Conservation (phyloP, 1,140 invertebrate genomes). For the Lepidotrigona ventralis region DNA sequence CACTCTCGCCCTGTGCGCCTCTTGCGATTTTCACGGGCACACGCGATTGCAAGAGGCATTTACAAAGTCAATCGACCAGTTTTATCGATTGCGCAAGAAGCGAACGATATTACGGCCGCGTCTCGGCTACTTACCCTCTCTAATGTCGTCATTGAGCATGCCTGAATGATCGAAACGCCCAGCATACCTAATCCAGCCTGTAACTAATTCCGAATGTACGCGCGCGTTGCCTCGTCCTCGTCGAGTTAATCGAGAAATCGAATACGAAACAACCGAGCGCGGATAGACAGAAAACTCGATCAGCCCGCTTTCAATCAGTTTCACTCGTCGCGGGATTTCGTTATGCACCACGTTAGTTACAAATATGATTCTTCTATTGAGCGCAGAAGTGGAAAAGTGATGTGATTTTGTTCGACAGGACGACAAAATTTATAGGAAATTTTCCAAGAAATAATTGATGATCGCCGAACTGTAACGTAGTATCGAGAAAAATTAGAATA, state of each 20-base stretch:
- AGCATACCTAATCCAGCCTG: conserved; percentile 45
- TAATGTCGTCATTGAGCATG: conserved; percentile 69
- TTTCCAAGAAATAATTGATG: no score
- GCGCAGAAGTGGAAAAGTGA: no score
- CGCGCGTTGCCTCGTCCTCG: conserved; percentile 23
- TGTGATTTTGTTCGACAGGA: no score
- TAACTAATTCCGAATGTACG: conserved; percentile 40
- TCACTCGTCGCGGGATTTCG: neutral
- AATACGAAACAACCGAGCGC: neutral
- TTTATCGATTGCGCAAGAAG: conserved; percentile 22
- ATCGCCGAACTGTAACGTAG: no score
- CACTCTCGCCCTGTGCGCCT: neutral
- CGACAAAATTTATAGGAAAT: no score
- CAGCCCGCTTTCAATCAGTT: neutral
- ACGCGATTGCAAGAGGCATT: no score
- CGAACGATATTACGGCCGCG: conserved; percentile 26
- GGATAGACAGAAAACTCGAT: no score
- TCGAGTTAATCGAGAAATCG: neutral
- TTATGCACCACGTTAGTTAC: neutral
- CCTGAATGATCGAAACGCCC: conserved; percentile 53
- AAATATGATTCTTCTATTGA: neutral
- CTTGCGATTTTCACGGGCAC: neutral
- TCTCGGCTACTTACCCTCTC: conserved; percentile 64
- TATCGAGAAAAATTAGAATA: no score
- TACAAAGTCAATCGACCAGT: neutral